phyloP scores from a whole-genome alignment of 2,888 invertebrate species.

The Caenorhabditis wallacei region DNA sequence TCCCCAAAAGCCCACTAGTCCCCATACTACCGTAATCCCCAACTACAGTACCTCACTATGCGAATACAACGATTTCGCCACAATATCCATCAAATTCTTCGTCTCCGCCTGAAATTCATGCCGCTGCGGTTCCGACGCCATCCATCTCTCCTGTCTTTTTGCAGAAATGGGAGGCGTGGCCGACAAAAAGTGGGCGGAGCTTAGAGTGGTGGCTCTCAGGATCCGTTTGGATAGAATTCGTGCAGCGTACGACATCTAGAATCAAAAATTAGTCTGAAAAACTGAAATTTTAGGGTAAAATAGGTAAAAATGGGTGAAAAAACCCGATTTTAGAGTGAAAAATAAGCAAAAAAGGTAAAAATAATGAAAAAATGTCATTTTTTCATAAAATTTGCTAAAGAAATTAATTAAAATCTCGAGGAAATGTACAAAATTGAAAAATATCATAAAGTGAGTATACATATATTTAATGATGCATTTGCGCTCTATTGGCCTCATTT shows the following conservation, averaged over 20 bases:
- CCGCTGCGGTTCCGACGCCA: constrained; percentile 84
- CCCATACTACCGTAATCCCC: no score
- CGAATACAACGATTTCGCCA: constrained; percentile 96
- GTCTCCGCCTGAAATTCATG: constrained; percentile 98
- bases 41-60: constrained; percentile 98
- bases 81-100: constrained; percentile 94
- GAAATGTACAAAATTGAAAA: background rate
- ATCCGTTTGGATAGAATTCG: background rate
- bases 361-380: background rate
- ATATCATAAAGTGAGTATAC: no score
- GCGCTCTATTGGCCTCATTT: no score
- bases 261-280: background rate
- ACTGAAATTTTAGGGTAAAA: background rate
- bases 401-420: background rate
- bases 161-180: no score
- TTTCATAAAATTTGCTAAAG: background rate
- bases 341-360: background rate
- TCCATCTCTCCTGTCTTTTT: constrained; percentile 11
- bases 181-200: constrained; percentile 23
- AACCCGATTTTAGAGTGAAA: background rate
- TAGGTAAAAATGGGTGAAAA: background rate
- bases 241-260: constrained; percentile 30
- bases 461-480: no score
- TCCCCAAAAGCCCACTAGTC: no score
- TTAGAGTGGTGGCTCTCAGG: background rate